These are phyloP conservation scores for Brachyhypopomus gauderio DNA, from an alignment of 2,113 vertebrate genomes.

Conservation along the genomic window DNA sequence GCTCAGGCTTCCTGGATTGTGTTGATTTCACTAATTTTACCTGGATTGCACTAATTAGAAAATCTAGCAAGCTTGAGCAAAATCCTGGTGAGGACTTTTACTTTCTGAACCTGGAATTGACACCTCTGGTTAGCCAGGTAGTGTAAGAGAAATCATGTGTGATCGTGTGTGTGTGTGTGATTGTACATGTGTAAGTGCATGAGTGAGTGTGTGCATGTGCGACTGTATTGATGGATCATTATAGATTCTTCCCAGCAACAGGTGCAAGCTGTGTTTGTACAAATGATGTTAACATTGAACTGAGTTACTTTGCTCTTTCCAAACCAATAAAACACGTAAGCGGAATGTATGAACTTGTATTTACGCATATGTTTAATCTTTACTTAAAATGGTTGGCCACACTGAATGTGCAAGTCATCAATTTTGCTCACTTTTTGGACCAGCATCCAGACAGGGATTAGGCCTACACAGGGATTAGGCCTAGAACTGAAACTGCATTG, in stretches of 20 bases:
- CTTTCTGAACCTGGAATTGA: no score
- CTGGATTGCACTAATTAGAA: no score
- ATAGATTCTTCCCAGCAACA: constrained; percentile 69
- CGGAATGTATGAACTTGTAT: constrained; percentile 52
- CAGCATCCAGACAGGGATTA: no score
- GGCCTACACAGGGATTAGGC: no score
- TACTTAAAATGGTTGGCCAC: background rate
- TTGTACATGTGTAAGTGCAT: constrained; percentile 59
- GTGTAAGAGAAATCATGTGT: constrained; percentile 54
- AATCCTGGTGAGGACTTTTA: no score
- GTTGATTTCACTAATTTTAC: no score
- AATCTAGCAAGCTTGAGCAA: no score
- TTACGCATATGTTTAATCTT: constrained; percentile 43
- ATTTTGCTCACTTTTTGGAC: no score
- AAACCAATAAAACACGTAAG: constrained; percentile 78
- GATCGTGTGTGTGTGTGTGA: constrained; percentile 43
- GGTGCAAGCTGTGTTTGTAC: constrained; percentile 74
- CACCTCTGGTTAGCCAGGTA: constrained; percentile 32
- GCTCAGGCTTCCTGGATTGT: no score
- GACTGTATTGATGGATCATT: constrained; percentile 63
- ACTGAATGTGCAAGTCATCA: background rate
- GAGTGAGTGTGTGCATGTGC: constrained; percentile 33
- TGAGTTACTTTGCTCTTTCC: constrained; percentile 75
- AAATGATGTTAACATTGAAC: constrained; percentile 69
- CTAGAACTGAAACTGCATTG: no score